Evolutionary conservation across 2,888 invertebrate genomes (phyloP).

Genomic region (Argyra leucocephala): DNA sequence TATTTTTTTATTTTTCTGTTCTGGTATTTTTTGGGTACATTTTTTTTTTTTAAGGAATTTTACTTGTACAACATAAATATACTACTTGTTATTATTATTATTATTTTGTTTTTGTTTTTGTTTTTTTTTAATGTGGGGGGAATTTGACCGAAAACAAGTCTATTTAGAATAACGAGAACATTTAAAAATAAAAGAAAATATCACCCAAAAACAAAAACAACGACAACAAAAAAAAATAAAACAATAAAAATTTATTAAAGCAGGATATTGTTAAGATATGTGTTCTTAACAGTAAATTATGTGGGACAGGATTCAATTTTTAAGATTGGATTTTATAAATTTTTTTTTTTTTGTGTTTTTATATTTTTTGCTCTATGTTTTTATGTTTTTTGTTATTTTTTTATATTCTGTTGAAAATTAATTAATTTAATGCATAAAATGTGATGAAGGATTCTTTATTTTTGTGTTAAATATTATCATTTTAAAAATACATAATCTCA

Average conservation of each 20-base stretch:
- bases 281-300: not conserved
- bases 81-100: too few species aligned
- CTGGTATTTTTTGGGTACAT: not conserved
- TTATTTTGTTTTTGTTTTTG: too few species aligned
- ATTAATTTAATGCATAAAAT: not conserved
- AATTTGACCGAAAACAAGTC: too few species aligned
- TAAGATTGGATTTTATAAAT: too few species aligned
- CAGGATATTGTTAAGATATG: not conserved
- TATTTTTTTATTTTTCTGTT: not conserved
- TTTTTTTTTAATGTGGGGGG: too few species aligned
- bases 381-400: not conserved
- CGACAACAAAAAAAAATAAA: not conserved
- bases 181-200: too few species aligned
- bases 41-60: not conserved
- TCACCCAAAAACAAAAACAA: not conserved
- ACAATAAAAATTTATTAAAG: not conserved
- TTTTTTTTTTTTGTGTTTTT: too few species aligned
- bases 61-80: not conserved
- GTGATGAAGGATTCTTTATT: too few species aligned
- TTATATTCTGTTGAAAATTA: not conserved
- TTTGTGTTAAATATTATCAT: too few species aligned
- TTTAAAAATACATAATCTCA: too few species aligned
- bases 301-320: not conserved
- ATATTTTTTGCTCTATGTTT: not conserved
- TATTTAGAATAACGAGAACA: too few species aligned